These are phyloP conservation scores for Dolichopus griseipennis DNA, from an alignment of 2,888 invertebrate species.

Conservation along the genomic window DNA sequence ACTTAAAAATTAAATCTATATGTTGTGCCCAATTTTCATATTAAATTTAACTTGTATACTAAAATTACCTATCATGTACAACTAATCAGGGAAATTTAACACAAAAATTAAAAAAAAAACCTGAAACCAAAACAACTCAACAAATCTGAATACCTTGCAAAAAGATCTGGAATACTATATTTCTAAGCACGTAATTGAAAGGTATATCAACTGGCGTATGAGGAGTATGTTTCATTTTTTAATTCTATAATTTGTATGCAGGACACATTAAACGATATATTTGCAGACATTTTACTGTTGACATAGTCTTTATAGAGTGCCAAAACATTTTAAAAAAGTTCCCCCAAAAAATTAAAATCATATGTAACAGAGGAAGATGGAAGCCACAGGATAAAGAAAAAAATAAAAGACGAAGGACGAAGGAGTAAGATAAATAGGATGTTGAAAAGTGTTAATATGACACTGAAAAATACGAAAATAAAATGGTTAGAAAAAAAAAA, in stretches of 20 bases:
- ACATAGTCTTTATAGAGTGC: constrained; percentile 1
- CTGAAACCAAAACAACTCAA: no score
- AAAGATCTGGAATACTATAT: not conserved
- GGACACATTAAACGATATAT: not conserved
- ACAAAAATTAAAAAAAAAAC: no score
- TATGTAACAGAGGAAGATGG: not conserved
- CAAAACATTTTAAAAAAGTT: not conserved
- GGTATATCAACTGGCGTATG: not conserved
- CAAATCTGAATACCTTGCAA: no score
- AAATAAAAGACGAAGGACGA: not conserved
- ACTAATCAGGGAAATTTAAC: no score
- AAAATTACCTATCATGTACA: no score
- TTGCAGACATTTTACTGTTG: constrained; percentile 6
- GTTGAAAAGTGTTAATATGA: not conserved
- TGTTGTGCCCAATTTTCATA: no score
- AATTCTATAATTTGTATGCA: not conserved
- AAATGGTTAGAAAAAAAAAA: not conserved
- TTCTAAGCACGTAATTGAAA: constrained; percentile 4
- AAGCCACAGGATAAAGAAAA: not conserved
- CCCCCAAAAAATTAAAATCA: not conserved
- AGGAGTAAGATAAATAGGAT: not conserved
- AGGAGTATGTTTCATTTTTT: not conserved
- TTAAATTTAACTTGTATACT: no score
- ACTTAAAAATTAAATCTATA: no score
- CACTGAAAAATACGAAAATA: constrained; percentile 1